phyloP scores from a whole-genome alignment of 2,797 vertebrate genomes.

The Melanogrammus aeglefinus region DNA sequence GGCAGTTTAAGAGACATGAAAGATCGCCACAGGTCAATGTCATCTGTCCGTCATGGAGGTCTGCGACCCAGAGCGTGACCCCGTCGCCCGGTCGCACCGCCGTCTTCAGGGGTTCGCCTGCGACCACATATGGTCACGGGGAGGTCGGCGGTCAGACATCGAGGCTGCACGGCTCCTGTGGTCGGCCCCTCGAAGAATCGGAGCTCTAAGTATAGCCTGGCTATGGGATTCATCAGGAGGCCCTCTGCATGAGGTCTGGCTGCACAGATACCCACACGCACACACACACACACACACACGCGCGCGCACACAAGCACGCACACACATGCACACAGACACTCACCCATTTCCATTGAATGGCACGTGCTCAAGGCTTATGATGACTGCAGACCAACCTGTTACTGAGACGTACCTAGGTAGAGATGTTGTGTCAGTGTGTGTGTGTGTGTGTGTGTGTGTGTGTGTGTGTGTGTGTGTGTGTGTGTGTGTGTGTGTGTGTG shows the following conservation, averaged over 20 bases:
- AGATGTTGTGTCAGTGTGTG: too few species aligned
- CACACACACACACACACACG: conserved; percentile 16
- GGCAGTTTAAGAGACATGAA: not conserved
- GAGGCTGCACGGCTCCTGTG: conserved; percentile 66
- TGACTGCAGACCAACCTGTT: too few species aligned
- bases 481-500: conserved; percentile 2
- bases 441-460: too few species aligned
- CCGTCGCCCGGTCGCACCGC: conserved; percentile 33
- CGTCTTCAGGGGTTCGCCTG: conserved; percentile 56
- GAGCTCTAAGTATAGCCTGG: conserved; percentile 64
- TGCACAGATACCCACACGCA: conserved; percentile 30
- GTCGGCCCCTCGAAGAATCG: conserved; percentile 51
- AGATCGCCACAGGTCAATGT: not conserved
- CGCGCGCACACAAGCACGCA: not conserved
- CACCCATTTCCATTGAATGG: not conserved
- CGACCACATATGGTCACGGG: conserved; percentile 67
- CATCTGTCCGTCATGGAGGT: not conserved
- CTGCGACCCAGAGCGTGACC: not conserved
- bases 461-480: too few species aligned
- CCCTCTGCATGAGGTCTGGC: conserved; percentile 51
- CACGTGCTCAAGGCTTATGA: not conserved
- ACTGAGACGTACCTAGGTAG: too few species aligned
- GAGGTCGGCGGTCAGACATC: conserved; percentile 60
- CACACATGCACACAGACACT: not conserved
- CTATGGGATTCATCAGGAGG: conserved; percentile 51